Conservation (phyloP, 2,797 vertebrate genomes). For the Myoxocephalus aenaeus region DNA sequence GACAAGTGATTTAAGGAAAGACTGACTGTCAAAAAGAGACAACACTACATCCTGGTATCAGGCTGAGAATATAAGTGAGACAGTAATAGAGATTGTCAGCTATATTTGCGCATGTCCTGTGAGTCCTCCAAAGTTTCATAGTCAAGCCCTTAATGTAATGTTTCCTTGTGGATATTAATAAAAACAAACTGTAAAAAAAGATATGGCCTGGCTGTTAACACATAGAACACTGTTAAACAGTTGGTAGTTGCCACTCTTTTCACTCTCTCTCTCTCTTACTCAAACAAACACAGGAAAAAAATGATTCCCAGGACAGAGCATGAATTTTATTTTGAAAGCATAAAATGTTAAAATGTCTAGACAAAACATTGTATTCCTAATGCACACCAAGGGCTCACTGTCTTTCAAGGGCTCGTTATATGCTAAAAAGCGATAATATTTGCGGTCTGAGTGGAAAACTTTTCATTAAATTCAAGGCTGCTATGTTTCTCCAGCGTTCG, state of each 20-base stretch:
- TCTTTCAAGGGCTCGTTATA: constrained; percentile 68
- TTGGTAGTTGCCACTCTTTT: constrained; percentile 5
- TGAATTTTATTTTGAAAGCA: constrained; percentile 64
- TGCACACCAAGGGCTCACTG: constrained; percentile 43
- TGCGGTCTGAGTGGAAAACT: constrained; percentile 59
- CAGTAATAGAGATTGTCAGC: constrained; percentile 27
- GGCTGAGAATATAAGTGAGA: constrained; percentile 31
- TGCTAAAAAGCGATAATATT: constrained; percentile 65
- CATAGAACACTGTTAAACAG: constrained; percentile 52
- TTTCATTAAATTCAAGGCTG: constrained; percentile 76
- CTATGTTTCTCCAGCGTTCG: constrained; percentile 45
- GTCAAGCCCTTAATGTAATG: constrained; percentile 50
- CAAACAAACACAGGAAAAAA: constrained; percentile 44
- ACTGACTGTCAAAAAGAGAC: constrained; percentile 7
- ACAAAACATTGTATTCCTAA: constrained; percentile 62
- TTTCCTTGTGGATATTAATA: constrained; percentile 66
- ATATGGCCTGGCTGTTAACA: constrained; percentile 52
- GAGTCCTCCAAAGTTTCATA: constrained; percentile 50
- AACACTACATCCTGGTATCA: constrained; percentile 12
- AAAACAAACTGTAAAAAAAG: constrained; percentile 61
- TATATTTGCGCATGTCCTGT: constrained; percentile 36
- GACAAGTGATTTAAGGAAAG: neutral
- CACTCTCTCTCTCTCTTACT: neutral
- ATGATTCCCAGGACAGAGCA: constrained; percentile 53
- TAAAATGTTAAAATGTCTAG: constrained; percentile 72